Evolutionary conservation across 2,113 vertebrate genomes (phyloP).

Genomic region (Pteronura brasiliensis): DNA sequence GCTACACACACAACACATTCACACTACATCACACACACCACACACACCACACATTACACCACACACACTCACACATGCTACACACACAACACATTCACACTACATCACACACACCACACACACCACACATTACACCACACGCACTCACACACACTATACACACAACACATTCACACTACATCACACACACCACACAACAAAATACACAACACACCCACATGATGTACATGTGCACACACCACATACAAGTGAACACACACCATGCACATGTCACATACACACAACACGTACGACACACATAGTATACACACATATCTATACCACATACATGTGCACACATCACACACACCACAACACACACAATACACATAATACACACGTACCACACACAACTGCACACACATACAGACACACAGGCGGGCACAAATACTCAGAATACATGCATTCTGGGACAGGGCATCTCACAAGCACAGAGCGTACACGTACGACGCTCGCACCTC

Average conservation of each 20-base stretch:
- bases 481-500: background rate
- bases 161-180: background rate
- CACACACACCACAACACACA: too few relatives aligned
- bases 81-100: too few relatives aligned
- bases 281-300: background rate
- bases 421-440: too few relatives aligned
- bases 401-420: fast-evolving
- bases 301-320: background rate
- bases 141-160: background rate
- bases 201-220: background rate
- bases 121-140: background rate
- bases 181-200: background rate
- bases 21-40: background rate
- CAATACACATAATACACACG: background rate
- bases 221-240: background rate
- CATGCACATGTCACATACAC: background rate
- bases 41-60: background rate
- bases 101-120: background rate
- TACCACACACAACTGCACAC: background rate
- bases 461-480: fast-evolving
- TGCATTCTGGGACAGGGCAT: fast-evolving
- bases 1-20: background rate
- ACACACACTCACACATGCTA: background rate
- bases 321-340: background rate
- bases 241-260: background rate